Conservation (phyloP, 2,113 vertebrate genomes). For the Sinocyclocheilus grahami region DNA sequence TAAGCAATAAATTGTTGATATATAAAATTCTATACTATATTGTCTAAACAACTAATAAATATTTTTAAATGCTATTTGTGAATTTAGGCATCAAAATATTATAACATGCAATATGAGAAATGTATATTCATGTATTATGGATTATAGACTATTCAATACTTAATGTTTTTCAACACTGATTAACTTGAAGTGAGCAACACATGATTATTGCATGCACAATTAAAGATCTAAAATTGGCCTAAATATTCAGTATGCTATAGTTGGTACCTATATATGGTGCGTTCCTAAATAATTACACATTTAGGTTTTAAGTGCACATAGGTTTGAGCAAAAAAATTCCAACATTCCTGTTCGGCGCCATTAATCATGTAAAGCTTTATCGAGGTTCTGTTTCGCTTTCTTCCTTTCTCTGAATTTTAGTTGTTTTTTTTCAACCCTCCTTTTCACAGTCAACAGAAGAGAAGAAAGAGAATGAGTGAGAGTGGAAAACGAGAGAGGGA, state of each 20-base stretch:
- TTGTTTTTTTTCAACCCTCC: slow-evolving; percentile 8
- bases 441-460: slow-evolving; percentile 36
- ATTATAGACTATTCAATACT: not conserved
- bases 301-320: not conserved
- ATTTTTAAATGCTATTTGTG: not conserved
- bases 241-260: not conserved
- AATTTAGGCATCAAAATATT: not conserved
- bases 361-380: not conserved
- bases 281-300: not conserved
- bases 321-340: slow-evolving; percentile 3
- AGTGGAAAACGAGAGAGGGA: not conserved
- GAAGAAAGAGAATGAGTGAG: slow-evolving; percentile 20
- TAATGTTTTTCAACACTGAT: not conserved
- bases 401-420: slow-evolving; percentile 15
- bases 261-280: not conserved
- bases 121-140: not conserved
- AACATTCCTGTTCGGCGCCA: not conserved
- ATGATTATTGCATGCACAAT: not conserved
- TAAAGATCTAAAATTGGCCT: not conserved
- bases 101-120: not conserved
- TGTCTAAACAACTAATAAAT: not conserved
- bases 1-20: not conserved
- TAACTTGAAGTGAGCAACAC: not conserved
- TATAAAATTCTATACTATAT: not conserved
- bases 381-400: slow-evolving; percentile 56